These are phyloP conservation scores for Smittia sp. DNA, from an alignment of 2,888 invertebrate species.

Conservation along the genomic window DNA sequence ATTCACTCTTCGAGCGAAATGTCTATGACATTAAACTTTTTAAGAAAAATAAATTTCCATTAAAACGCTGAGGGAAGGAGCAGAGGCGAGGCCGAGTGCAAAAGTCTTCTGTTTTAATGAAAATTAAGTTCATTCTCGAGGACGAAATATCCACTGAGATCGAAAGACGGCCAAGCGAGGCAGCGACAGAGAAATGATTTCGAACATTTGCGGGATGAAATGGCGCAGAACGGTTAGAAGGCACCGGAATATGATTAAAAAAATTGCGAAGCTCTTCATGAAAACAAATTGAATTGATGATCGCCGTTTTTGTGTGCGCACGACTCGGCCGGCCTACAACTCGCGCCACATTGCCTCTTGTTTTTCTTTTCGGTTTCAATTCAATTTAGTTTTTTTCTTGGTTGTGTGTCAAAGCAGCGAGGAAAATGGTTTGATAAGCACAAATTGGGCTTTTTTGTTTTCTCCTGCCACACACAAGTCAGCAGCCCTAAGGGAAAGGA, in stretches of 20 bases:
- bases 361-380: not conserved
- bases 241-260: constrained; percentile 12
- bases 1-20: not conserved
- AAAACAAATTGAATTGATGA: constrained; percentile 12
- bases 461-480: too few species aligned
- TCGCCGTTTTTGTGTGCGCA: not conserved
- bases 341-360: constrained; percentile 4
- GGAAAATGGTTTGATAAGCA: constrained; percentile 1
- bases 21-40: constrained; percentile 21
- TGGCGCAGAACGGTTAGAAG: not conserved
- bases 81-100: not conserved
- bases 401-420: not conserved
- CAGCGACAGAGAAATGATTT: not conserved
- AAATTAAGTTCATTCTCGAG: constrained; percentile 1
- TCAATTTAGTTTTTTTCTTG: not conserved
- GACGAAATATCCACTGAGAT: constrained; percentile 10
- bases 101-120: not conserved
- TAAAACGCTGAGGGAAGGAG: not conserved
- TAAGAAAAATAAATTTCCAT: constrained; percentile 19
- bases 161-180: not conserved
- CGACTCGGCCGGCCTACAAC: not conserved
- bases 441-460: not conserved
- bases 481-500: not conserved
- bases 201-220: constrained; percentile 3
- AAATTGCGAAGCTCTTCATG: not conserved